Evolutionary conservation across 2,113 vertebrate genomes (phyloP).

Genomic region (Conger conger): DNA sequence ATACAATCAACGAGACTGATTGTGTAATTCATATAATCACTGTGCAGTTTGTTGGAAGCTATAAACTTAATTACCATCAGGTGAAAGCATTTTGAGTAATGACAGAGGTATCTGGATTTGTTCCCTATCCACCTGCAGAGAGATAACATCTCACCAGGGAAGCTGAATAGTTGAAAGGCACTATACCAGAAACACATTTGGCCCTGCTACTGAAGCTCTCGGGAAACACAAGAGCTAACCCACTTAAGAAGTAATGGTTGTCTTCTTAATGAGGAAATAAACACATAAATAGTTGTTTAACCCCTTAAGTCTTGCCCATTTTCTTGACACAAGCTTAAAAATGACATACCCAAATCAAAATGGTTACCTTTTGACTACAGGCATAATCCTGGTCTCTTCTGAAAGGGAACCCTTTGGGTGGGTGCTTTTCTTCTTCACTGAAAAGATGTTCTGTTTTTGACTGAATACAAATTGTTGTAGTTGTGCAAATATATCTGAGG

Average conservation of each 20-base stretch:
- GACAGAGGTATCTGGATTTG: slow-evolving; percentile 9
- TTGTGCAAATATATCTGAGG: no score
- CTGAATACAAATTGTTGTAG: no score
- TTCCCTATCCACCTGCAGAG: slow-evolving; percentile 18
- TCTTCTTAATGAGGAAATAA: background rate
- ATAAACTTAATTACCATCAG: slow-evolving; percentile 46
- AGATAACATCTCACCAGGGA: slow-evolving; percentile 6
- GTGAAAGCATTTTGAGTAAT: slow-evolving; percentile 36
- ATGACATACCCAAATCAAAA: no score
- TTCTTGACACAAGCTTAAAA: no score
- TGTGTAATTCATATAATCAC: slow-evolving; percentile 48
- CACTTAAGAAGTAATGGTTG: slow-evolving; percentile 9
- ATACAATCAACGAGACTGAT: slow-evolving; percentile 46
- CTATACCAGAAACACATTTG: slow-evolving; percentile 6
- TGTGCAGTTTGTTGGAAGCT: slow-evolving; percentile 37
- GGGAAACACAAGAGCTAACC: background rate
- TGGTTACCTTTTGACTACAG: no score
- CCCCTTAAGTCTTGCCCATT: no score
- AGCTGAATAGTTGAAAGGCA: background rate
- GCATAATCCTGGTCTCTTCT: no score
- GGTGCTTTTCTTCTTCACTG: no score
- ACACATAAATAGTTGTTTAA: background rate
- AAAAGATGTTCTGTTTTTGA: no score
- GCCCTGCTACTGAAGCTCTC: background rate
- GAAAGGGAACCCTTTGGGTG: no score